Base-by-base conservation (phyloP, 2,113 vertebrate genomes). In the Podiceps cristatus region DNA sequence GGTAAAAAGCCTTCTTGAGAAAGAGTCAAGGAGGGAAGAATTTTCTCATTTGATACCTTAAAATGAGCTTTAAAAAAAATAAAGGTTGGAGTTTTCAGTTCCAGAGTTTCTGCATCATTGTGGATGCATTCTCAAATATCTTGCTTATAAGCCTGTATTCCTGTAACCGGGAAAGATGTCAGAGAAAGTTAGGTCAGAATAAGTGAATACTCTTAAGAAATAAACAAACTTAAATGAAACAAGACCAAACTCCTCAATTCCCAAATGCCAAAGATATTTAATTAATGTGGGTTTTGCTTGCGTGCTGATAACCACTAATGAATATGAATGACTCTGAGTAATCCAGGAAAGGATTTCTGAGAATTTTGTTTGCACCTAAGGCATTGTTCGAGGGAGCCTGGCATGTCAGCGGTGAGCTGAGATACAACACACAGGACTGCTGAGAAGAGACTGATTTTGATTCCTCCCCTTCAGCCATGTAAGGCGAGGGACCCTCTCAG, bases 281-380 rank as follows among this genome's bases (percentile, higher is more conserved):
- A 97, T 97, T 96, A 97, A 88, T 52, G 47, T 63, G 69, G 77
- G 90, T 44, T 53, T 88, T 96, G 87, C 72, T 93, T 73, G 82
- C n/a, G 19, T 96, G 96, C 94, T 97, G 94, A 95, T 97, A 97
- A 96, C 93, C 2, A 0, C 75, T 90, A 69, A 97, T 97, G 96
- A 97, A 97, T 97, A 97, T 97, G 93, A 96, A 97, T 88, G 96
- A 88, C 45, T 76, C 58, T 90, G 84, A 88, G 86, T 78, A 97
- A 97, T 94, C 42, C 94, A 77, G 53, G 52, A 67, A 95, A 96
- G 84, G 89, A 93, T 96, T 97, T 79, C 87, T 90, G 93, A 93
- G 90, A 96, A 93, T 96, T 95, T 72, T 86, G 64, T 92, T 95
- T 96, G 89, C 80, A 95, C 95, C 93, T 92, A 53, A 90, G 95